Percentiles rank a stretch among this genome's conserved stretches.
These are phyloP conservation scores for Jaculus jaculus DNA, from an alignment of 2,113 vertebrate genomes.

Conservation along the genomic window DNA sequence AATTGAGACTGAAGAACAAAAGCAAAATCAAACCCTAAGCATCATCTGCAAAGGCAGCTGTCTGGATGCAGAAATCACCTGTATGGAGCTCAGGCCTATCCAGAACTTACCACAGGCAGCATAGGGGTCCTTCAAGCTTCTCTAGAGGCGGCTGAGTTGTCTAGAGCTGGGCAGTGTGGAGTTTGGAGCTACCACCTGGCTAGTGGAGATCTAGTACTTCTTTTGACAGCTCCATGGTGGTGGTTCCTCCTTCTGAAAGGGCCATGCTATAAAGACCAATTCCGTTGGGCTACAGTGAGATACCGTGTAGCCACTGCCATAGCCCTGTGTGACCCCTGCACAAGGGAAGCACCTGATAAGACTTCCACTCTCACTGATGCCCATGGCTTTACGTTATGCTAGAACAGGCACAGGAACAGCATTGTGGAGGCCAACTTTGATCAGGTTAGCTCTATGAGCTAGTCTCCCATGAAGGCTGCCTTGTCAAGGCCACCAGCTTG, in stretches of 20 bases:
- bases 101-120: not conserved
- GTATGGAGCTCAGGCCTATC: not conserved
- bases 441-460: not conserved
- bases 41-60: not conserved
- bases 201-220: not conserved
- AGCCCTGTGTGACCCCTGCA: not conserved
- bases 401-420: no score
- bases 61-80: not conserved
- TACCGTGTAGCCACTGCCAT: accelerated
- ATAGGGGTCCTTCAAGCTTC: not conserved
- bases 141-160: not conserved
- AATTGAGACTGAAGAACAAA: not conserved
- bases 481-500: not conserved
- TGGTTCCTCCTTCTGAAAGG: not conserved
- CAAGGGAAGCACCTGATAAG: no score
- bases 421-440: accelerated
- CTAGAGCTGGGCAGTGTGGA: not conserved
- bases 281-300: not conserved
- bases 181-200: not conserved
- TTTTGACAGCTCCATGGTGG: not conserved
- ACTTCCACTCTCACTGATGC: not conserved
- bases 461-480: not conserved
- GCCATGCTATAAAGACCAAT: not conserved
- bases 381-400: not conserved
- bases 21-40: not conserved